Percentiles rank a stretch among this genome's conserved stretches.
phyloP scores from a whole-genome alignment of 2,888 invertebrate genomes.

The Exocentrus adspersus region DNA sequence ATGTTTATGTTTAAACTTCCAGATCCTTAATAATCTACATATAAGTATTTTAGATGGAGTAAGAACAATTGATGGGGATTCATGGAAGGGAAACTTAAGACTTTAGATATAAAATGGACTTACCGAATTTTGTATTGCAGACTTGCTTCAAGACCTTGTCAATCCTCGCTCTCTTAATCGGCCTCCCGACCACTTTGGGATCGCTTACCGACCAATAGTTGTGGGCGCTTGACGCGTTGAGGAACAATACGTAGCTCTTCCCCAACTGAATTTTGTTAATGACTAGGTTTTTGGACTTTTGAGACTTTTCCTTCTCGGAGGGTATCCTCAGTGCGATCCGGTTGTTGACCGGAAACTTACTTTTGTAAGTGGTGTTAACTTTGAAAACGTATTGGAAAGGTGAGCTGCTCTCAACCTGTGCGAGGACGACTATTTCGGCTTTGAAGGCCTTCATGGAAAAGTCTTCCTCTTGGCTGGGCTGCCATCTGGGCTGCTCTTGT shows the following conservation, averaged over 20 bases:
- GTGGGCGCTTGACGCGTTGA: conserved; percentile 68
- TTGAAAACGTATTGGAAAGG: conserved; percentile 60
- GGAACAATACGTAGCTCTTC: conserved; percentile 70
- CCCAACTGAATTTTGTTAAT: conserved; percentile 68
- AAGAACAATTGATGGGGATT: too few species aligned
- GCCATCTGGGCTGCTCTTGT: conserved; percentile 37
- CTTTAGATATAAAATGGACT: conserved; percentile 39
- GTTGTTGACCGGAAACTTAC: conserved; percentile 63
- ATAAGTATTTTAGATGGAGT: too few species aligned
- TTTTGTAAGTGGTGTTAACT: conserved; percentile 72
- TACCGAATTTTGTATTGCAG: conserved; percentile 56
- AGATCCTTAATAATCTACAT: too few species aligned
- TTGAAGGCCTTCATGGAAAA: conserved; percentile 72
- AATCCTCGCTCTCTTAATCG: conserved; percentile 42
- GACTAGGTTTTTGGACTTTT: conserved; percentile 61
- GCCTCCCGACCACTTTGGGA: conserved; percentile 63
- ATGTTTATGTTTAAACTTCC: too few species aligned
- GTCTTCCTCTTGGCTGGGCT: conserved; percentile 64
- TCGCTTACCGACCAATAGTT: conserved; percentile 68
- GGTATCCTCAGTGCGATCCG: conserved; percentile 58
- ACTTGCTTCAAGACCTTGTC: conserved; percentile 51
- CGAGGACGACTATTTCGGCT: conserved; percentile 74
- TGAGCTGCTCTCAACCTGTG: conserved; percentile 72
- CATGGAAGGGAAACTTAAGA: neutral
- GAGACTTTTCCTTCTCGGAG: conserved; percentile 51